Base-by-base conservation (phyloP, 2,888 invertebrate genomes). In the Eristalis pertinax region DNA sequence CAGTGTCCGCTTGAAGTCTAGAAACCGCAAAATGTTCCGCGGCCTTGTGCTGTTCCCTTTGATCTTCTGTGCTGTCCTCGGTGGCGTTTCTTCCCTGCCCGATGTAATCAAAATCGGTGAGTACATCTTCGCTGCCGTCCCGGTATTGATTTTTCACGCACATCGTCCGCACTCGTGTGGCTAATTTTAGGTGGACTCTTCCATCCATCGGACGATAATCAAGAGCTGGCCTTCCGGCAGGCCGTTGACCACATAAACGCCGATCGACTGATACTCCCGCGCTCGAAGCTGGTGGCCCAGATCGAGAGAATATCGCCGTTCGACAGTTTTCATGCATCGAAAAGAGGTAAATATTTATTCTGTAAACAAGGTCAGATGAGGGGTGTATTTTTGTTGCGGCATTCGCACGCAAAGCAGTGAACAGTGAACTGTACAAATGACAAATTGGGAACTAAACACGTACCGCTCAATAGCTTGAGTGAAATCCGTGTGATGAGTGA, bases 321-420 rank as follows among this genome's bases (percentile, higher is more conserved):
- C 91, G 98, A 98, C 93, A 98, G 98, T 93, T 98, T 98, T 92
- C 97, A 97, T 92, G 98, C 98, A 70, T 97, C 98, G 22, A 98
- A 98, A 94, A 95, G 97, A 95, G 98, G 98, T 98, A 93, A 93
- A 91, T 90, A 78, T 63, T 83, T 86, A 74, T 73, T 56, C 50
- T 70, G 60, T 62, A 10, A 60, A 38, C 43, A 29, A 24, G 38
- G 43, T 43, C 50, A 26, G 19, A 13, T 8, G 26, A n/a, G n/a
- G 32, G 26, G 32, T 58, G 22, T 58, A 4, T 58, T 19, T 64
- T 35, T 67, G 35, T 56, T 24, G 60, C 24, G 24, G 10, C 15
- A 22, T 60, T 67, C 58, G 41, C 38, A 29, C 41, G 22, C 15
- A 19, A 15, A 50, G 11, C 11, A 11, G 11, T 38, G 11, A 38